phyloP scores from a whole-genome alignment of 2,797 vertebrate genomes.

The Mus caroli region DNA sequence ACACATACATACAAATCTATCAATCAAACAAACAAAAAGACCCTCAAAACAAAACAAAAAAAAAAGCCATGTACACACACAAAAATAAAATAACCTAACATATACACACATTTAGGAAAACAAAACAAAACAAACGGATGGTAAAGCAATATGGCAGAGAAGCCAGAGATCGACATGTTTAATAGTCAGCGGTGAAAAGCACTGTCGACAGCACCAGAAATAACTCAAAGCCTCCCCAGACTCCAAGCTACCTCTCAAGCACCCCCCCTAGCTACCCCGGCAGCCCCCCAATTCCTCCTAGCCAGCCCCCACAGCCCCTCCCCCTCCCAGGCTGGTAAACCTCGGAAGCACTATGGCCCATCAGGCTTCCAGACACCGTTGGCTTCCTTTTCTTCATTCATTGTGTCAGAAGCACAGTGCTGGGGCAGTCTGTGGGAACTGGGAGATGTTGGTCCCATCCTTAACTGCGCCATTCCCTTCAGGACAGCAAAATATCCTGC shows the following conservation, averaged over 20 bases:
- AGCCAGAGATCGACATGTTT: too few relatives aligned
- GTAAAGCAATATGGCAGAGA: background rate
- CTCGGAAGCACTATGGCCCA: background rate
- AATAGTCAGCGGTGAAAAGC: background rate
- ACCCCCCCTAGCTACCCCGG: background rate
- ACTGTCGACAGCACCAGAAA: background rate
- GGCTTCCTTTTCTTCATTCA: background rate
- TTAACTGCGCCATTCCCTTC: background rate
- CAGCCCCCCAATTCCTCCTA: background rate
- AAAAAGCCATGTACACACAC: background rate
- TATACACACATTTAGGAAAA: background rate
- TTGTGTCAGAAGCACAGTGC: background rate
- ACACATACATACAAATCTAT: background rate
- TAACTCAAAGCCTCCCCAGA: background rate
- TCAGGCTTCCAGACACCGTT: background rate
- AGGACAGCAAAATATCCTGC: background rate
- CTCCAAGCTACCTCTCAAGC: background rate
- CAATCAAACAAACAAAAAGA: too few relatives aligned
- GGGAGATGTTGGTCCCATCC: background rate
- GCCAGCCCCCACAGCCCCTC: rapidly evolving
- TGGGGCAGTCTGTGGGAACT: background rate
- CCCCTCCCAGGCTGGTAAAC: background rate
- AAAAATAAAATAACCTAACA: background rate
- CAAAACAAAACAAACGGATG: too few relatives aligned
- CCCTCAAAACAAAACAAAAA: too few relatives aligned